phyloP scores from a whole-genome alignment of 1,140 invertebrate genomes.

The Cydia amplana region DNA sequence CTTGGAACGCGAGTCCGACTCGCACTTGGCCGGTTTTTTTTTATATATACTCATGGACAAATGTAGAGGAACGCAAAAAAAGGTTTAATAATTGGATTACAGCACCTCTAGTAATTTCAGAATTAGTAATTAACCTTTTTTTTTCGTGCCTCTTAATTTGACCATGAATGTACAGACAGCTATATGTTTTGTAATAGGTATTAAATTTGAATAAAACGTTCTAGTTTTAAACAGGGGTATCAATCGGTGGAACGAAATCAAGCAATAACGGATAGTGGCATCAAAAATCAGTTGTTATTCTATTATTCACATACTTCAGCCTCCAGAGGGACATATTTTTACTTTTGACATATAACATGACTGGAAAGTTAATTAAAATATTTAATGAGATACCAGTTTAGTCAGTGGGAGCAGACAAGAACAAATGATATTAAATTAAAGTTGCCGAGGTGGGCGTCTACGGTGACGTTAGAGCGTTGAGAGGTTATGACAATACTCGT shows the following conservation, averaged over 20 bases:
- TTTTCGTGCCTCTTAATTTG: no score
- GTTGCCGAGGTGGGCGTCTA: slow-evolving; percentile 62
- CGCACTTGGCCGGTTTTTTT: no score
- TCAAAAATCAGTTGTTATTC: slow-evolving; percentile 26
- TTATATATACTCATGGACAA: no score
- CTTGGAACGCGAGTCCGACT: no score
- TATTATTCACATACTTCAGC: slow-evolving; percentile 40
- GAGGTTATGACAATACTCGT: slow-evolving; percentile 47
- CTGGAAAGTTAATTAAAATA: slow-evolving; percentile 75
- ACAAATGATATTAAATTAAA: slow-evolving; percentile 74
- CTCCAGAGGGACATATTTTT: slow-evolving; percentile 46
- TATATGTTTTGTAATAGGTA: neutral
- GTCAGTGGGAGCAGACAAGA: slow-evolving; percentile 61
- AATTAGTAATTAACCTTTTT: no score
- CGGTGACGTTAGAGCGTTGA: slow-evolving; percentile 48
- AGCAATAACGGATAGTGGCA: slow-evolving; percentile 36
- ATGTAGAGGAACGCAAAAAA: no score
- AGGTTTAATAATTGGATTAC: no score
- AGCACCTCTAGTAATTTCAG: no score
- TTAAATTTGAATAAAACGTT: neutral
- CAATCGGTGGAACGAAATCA: slow-evolving; percentile 8
- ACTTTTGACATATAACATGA: slow-evolving; percentile 57
- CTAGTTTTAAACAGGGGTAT: neutral
- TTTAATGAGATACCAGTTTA: slow-evolving; percentile 65
- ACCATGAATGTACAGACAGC: no score